These are phyloP conservation scores for Lordiphosa clarofinis DNA, from an alignment of 1,140 invertebrate species.

Conservation along the genomic window DNA sequence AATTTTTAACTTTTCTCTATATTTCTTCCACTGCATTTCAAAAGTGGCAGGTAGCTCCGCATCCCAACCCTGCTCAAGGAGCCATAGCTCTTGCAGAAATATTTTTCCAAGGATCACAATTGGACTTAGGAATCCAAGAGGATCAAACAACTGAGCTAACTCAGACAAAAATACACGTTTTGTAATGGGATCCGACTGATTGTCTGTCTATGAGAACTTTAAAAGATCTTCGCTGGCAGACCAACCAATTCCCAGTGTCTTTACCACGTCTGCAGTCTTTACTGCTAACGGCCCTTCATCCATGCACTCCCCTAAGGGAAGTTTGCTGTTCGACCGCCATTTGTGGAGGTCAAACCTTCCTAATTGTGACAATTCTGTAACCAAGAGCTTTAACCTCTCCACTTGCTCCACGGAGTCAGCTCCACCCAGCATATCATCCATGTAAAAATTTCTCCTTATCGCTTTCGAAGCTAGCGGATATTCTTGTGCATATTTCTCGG, in stretches of 20 bases:
- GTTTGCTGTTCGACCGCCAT: not conserved
- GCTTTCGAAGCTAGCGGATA: constrained; percentile 3
- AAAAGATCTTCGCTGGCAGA: not conserved
- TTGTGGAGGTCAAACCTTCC: not conserved
- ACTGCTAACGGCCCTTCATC: not conserved
- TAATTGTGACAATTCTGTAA: not conserved
- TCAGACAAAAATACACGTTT: constrained; percentile 5
- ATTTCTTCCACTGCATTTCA: no score
- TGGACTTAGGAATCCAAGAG: no score
- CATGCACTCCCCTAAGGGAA: not conserved
- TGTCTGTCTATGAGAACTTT: not conserved
- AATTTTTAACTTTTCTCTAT: no score
- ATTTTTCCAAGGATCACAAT: constrained; percentile 13
- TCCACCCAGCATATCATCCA: constrained; percentile 8
- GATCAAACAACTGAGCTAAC: constrained; percentile 10
- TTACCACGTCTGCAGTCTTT: not conserved
- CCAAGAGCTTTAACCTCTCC: not conserved
- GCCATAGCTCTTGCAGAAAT: constrained; percentile 18
- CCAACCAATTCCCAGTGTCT: constrained; percentile 2
- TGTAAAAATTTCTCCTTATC: not conserved
- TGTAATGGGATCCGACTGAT: not conserved
- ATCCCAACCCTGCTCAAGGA: not conserved
- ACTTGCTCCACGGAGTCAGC: not conserved
- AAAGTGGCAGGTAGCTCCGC: no score
- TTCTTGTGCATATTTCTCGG: not conserved